Evolutionary conservation across 2,113 vertebrate genomes (phyloP).

Genomic region (Centropus bengalensis): DNA sequence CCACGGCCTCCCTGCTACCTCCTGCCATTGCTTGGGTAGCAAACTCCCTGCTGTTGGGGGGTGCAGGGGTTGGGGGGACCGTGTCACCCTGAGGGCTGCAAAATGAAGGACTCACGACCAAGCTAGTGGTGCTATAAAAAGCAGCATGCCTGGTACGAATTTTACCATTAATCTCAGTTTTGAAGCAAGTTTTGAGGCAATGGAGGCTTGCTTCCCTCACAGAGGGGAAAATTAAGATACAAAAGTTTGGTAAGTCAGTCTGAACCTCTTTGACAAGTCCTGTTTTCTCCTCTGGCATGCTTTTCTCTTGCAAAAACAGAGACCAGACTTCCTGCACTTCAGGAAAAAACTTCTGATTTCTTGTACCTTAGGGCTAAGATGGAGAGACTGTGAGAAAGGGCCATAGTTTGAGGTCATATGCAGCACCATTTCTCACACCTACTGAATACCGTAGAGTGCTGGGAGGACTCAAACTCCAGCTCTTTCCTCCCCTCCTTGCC

Average conservation of each 20-base stretch:
- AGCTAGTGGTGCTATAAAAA: neutral
- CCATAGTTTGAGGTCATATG: accelerated
- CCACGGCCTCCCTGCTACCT: slow-evolving; percentile 1
- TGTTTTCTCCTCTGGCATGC: neutral
- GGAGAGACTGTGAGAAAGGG: slow-evolving; percentile 25
- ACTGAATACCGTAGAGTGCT: neutral
- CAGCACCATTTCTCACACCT: slow-evolving; percentile 52
- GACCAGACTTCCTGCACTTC: neutral
- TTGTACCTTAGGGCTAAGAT: neutral
- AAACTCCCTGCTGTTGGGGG: neutral
- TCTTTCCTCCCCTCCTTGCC: neutral
- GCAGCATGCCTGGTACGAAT: neutral
- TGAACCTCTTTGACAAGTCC: neutral
- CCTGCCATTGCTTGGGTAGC: neutral
- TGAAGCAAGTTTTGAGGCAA: neutral
- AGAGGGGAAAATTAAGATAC: neutral
- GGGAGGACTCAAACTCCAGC: neutral
- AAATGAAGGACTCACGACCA: neutral
- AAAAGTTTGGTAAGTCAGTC: neutral
- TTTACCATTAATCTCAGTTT: neutral
- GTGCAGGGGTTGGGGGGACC: neutral
- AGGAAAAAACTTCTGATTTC: neutral
- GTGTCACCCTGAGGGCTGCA: accelerated
- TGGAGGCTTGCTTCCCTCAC: neutral
- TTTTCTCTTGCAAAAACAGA: slow-evolving; percentile 12